Conservation (phyloP, 1,140 invertebrate genomes). For the Frieseomelitta varia region DNA sequence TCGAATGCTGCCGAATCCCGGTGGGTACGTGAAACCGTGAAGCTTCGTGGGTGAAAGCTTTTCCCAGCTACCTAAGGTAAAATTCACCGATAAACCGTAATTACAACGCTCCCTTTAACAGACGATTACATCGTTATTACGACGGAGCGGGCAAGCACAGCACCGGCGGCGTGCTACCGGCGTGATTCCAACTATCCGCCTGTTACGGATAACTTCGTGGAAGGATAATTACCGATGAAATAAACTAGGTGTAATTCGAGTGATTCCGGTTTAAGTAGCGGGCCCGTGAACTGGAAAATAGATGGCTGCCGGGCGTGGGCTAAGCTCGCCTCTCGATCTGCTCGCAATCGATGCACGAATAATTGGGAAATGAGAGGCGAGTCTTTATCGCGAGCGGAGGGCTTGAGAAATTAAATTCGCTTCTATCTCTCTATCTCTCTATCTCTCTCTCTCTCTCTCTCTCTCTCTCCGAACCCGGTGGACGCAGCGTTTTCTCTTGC, state of each 20-base stretch:
- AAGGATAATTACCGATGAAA: conserved; percentile 33
- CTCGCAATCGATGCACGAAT: conserved; percentile 23
- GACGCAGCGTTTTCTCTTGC: not conserved
- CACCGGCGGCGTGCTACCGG: conserved; percentile 10
- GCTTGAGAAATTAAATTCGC: conserved; percentile 13
- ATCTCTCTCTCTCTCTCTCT: too few relatives aligned
- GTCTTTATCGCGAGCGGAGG: not conserved
- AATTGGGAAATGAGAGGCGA: conserved; percentile 22
- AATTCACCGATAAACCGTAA: conserved; percentile 48
- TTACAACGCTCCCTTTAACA: conserved; percentile 46
- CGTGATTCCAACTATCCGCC: not conserved
- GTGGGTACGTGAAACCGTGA: not conserved
- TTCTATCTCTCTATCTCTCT: not conserved
- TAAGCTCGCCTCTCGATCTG: not conserved
- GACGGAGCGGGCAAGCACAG: conserved; percentile 24
- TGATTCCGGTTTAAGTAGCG: conserved; percentile 16
- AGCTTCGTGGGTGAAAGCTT: not conserved
- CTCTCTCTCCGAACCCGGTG: too few relatives aligned
- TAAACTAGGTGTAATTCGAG: conserved; percentile 14
- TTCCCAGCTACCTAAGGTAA: not conserved
- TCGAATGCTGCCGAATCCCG: not conserved
- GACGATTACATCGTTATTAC: conserved; percentile 57
- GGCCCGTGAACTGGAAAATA: conserved; percentile 13
- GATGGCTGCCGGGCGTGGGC: conserved; percentile 3
- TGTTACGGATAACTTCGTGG: not conserved